Conservation (phyloP, 2,113 vertebrate genomes). For the Chloroceryle aenea region DNA sequence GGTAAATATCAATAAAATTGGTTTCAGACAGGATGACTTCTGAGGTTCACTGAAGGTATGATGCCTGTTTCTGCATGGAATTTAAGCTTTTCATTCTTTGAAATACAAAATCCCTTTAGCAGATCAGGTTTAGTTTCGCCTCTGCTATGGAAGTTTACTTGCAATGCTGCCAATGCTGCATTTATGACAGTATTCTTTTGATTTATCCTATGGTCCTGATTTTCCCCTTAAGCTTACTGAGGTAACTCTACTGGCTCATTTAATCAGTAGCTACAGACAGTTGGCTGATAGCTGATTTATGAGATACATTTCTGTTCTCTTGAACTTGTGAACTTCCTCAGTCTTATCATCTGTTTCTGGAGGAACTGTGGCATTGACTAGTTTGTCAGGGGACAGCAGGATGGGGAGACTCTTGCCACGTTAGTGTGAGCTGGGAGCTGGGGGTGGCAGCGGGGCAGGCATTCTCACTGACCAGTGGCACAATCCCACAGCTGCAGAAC, state of each 20-base stretch:
- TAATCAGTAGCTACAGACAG: neutral
- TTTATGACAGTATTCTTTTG: neutral
- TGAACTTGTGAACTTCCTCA: neutral
- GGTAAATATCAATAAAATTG: neutral
- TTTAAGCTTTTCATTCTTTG: neutral
- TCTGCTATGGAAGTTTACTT: neutral
- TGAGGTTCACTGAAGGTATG: neutral
- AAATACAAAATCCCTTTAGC: neutral
- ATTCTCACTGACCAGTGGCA: neutral
- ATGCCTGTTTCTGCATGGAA: neutral
- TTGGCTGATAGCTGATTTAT: neutral
- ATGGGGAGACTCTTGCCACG: fast-evolving
- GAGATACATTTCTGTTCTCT: neutral
- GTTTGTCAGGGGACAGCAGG: neutral
- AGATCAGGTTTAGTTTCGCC: neutral
- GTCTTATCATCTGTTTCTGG: neutral
- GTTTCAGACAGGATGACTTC: neutral
- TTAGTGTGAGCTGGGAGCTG: neutral
- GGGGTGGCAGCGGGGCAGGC: neutral
- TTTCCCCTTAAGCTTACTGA: neutral
- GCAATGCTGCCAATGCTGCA: too few relatives aligned
- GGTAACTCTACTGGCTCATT: neutral
- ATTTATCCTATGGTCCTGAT: neutral
- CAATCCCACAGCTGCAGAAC: neutral
- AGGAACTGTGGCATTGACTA: neutral